Conservation (phyloP, 2,888 invertebrate species). For the Dasysyrphus tricinctus region DNA sequence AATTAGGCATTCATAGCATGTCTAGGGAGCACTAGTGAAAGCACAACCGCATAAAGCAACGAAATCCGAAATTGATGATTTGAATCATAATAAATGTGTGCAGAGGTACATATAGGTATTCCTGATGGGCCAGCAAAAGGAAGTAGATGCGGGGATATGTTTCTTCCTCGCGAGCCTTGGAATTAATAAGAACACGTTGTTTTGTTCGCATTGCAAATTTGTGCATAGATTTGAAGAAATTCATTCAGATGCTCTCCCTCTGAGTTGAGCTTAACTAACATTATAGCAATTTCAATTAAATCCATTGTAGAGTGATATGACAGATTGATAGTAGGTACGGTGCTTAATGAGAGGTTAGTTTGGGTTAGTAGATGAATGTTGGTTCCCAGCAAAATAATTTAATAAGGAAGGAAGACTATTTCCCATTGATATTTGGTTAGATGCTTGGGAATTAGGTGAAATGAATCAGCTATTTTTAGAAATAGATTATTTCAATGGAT, state of each 20-base stretch:
- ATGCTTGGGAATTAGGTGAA: slow-evolving; percentile 53
- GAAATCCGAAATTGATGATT: slow-evolving; percentile 54
- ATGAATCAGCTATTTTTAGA: slow-evolving; percentile 6
- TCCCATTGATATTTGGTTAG: not conserved
- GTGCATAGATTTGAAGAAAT: slow-evolving; percentile 37
- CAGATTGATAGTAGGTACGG: slow-evolving; percentile 31
- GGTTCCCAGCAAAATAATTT: slow-evolving; percentile 29
- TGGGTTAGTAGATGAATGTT: slow-evolving; percentile 8
- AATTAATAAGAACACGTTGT: slow-evolving; percentile 32
- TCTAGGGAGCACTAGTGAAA: slow-evolving; percentile 67
- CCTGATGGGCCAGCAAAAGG: not conserved
- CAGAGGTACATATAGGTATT: slow-evolving; percentile 30
- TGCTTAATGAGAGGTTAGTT: slow-evolving; percentile 40
- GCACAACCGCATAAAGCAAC: slow-evolving; percentile 47
- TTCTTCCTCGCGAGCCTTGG: slow-evolving; percentile 9
- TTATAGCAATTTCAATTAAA: slow-evolving; percentile 38
- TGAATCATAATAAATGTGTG: slow-evolving; percentile 64
- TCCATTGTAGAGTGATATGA: slow-evolving; percentile 38
- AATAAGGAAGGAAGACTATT: not conserved
- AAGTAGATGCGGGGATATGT: not conserved
- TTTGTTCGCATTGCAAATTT: slow-evolving; percentile 40
- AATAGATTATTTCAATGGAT: not conserved
- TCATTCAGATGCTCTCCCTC: slow-evolving; percentile 10
- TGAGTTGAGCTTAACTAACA: not conserved
- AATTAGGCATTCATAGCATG: slow-evolving; percentile 73